Conservation (phyloP, 1,140 invertebrate genomes). For the Drosophila takahashii region DNA sequence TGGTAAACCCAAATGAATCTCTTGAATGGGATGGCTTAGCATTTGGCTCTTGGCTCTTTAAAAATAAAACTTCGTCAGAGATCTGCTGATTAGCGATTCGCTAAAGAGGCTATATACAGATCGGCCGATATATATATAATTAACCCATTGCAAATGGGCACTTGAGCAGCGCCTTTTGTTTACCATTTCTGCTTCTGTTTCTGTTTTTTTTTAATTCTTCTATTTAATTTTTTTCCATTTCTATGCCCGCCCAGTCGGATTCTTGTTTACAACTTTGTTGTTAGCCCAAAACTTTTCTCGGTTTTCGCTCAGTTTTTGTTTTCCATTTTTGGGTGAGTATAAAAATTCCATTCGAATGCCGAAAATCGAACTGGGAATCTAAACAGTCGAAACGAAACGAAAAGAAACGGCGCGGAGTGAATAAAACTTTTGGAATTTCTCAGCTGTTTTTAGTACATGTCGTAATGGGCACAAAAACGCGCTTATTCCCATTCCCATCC, state of each 20-base stretch:
- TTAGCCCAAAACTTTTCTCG: conserved; percentile 33
- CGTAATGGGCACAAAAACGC: conserved; percentile 18
- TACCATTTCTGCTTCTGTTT: conserved; percentile 36
- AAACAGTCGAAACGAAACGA: conserved; percentile 44
- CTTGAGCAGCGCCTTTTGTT: conserved; percentile 35
- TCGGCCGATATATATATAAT: conserved; percentile 8
- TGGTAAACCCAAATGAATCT: conserved; percentile 5
- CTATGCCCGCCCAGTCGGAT: conserved; percentile 13
- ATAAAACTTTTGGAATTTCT: conserved; percentile 71
- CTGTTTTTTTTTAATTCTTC: conserved; percentile 27
- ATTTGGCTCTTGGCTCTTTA: conserved; percentile 3
- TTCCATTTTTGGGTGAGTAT: conserved; percentile 26
- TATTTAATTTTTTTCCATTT: not conserved
- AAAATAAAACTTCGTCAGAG: conserved; percentile 40
- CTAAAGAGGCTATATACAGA: conserved; percentile 1
- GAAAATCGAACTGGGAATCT: conserved; percentile 28
- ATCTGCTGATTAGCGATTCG: conserved; percentile 1
- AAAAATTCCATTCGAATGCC: conserved; percentile 37
- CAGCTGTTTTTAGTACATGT: conserved; percentile 30
- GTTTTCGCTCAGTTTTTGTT: conserved; percentile 9
- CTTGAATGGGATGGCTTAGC: conserved; percentile 16
- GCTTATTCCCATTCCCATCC: not conserved
- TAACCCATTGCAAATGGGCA: conserved; percentile 18
- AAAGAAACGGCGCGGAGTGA: conserved; percentile 44
- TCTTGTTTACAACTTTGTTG: conserved; percentile 51